phyloP scores from a whole-genome alignment of 2,888 invertebrate species.

The Tetropium fuscum region DNA sequence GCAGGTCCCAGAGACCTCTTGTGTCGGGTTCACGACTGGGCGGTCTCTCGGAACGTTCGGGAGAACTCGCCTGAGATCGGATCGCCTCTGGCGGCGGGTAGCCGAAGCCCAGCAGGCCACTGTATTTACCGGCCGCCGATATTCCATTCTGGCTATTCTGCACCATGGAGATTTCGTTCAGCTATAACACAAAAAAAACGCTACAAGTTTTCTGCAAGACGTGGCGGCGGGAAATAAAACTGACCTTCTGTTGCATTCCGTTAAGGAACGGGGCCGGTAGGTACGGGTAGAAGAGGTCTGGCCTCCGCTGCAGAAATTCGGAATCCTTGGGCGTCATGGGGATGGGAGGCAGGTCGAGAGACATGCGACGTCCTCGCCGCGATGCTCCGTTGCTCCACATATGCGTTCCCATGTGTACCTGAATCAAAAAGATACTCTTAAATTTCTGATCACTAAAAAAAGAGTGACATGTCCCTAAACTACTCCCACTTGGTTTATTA shows the following conservation, averaged over 20 bases:
- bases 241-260: slow-evolving; percentile 90
- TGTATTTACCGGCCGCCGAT: slow-evolving; percentile 74
- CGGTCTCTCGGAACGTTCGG: slow-evolving; percentile 65
- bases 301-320: slow-evolving; percentile 86
- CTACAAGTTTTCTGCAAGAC: not conserved
- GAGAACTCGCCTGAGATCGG: slow-evolving; percentile 70
- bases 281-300: slow-evolving; percentile 94
- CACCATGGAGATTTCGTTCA: slow-evolving; percentile 85
- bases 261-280: slow-evolving; percentile 93
- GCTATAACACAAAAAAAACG: slow-evolving; percentile 68
- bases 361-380: slow-evolving; percentile 94
- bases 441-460: no score
- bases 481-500: no score
- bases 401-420: slow-evolving; percentile 98
- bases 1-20: slow-evolving; percentile 69
- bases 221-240: no score
- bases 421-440: no score
- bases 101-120: slow-evolving; percentile 82
- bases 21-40: slow-evolving; percentile 65
- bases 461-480: no score
- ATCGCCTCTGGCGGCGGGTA: slow-evolving; percentile 71
- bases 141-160: slow-evolving; percentile 78
- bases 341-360: slow-evolving; percentile 89
- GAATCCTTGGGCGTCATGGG: slow-evolving; percentile 85
- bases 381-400: slow-evolving; percentile 98